These are phyloP conservation scores for Xestia c-nigrum DNA, from an alignment of 2,888 invertebrate genomes.

Conservation along the genomic window DNA sequence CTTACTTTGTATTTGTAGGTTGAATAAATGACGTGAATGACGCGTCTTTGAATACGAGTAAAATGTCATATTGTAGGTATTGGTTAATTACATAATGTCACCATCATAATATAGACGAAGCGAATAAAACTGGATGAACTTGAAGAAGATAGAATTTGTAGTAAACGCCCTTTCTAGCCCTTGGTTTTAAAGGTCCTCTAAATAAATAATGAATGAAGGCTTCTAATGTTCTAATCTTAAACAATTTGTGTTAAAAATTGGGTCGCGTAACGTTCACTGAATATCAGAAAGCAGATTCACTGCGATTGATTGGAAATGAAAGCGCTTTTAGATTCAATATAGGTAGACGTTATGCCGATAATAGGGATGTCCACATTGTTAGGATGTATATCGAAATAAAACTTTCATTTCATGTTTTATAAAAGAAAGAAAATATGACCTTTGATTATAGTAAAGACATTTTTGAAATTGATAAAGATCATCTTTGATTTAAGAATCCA, in stretches of 20 bases:
- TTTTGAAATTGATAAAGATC: neutral
- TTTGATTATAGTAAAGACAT: neutral
- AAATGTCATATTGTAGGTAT: neutral
- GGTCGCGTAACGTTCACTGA: slow-evolving; percentile 70
- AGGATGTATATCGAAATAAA: slow-evolving; percentile 38
- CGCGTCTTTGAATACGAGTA: neutral
- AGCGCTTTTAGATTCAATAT: slow-evolving; percentile 75
- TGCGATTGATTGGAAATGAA: slow-evolving; percentile 77
- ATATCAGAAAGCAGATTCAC: slow-evolving; percentile 66
- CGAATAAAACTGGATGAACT: too few relatives aligned
- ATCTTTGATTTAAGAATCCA: neutral
- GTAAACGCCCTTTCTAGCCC: neutral
- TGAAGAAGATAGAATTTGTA: neutral
- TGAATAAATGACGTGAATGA: neutral
- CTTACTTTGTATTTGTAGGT: neutral
- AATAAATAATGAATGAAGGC: slow-evolving; percentile 16
- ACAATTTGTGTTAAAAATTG: slow-evolving; percentile 73
- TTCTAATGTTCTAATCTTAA: slow-evolving; percentile 61
- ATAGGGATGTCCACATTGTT: slow-evolving; percentile 52
- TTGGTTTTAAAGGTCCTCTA: slow-evolving; percentile 21
- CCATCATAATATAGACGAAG: too few relatives aligned
- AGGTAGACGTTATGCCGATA: slow-evolving; percentile 47
- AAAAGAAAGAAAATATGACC: neutral
- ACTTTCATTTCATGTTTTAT: neutral
- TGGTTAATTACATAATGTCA: neutral